A percentile compares a stretch with the other conserved stretches of the same genome.
Conservation (phyloP, 2,797 vertebrate species). For the Smutsia gigantea region DNA sequence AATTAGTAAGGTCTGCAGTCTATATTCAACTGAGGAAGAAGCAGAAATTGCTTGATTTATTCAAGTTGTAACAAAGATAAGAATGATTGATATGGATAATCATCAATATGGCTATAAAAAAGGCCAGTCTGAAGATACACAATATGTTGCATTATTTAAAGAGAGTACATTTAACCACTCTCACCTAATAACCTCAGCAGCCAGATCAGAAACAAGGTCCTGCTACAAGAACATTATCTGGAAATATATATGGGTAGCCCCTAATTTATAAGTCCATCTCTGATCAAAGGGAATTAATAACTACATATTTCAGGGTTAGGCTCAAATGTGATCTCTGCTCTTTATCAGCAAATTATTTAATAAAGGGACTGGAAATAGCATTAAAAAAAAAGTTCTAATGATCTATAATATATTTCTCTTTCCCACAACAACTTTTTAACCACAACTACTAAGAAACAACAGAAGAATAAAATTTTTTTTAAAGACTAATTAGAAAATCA, state of each 20-base stretch:
- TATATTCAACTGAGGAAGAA: conserved; percentile 47
- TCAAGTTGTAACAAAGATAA: neutral
- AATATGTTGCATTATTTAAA: neutral
- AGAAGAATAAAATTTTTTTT: neutral
- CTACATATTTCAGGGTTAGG: neutral
- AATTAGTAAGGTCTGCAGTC: neutral
- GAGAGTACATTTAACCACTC: neutral
- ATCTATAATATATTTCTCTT: neutral
- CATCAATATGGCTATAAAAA: neutral
- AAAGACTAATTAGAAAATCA: neutral
- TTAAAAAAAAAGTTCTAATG: neutral
- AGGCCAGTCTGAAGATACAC: neutral
- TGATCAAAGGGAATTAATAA: neutral
- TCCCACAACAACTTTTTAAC: neutral
- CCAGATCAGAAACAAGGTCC: neutral
- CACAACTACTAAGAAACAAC: neutral
- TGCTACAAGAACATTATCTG: neutral
- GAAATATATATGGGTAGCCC: neutral
- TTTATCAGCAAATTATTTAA: neutral
- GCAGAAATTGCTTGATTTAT: conserved; percentile 13
- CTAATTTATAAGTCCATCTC: neutral
- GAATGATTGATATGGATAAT: neutral
- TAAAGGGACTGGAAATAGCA: neutral
- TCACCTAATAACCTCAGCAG: neutral
- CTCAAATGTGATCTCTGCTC: neutral